Percentiles rank a stretch among this genome's conserved stretches.
phyloP scores from a whole-genome alignment of 2,113 vertebrate genomes.

The Ictidomys tridecemlineatus region DNA sequence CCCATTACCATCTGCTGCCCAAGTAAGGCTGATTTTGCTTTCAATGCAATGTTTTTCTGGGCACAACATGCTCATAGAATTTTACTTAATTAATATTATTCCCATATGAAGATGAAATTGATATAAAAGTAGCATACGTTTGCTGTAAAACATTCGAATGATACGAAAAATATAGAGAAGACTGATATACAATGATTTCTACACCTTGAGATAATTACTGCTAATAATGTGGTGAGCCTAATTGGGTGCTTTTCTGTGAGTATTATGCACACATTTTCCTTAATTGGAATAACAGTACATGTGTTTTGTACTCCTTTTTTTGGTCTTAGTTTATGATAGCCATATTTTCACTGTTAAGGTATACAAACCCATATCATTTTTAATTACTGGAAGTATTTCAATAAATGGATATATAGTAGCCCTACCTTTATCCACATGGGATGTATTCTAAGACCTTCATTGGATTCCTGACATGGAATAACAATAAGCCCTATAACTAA shows the following conservation, averaged over 20 bases:
- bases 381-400: neutral
- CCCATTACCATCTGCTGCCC: neutral
- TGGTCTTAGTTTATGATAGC: neutral
- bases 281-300: neutral
- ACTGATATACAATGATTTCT: neutral
- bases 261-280: neutral
- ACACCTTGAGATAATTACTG: neutral
- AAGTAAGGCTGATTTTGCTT: neutral
- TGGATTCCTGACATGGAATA: neutral
- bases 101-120: neutral
- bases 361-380: neutral
- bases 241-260: neutral
- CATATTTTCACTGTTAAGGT: neutral
- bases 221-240: too few relatives aligned
- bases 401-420: neutral
- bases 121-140: neutral
- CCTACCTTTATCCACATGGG: neutral
- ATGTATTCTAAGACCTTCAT: neutral
- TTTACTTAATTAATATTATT: slow-evolving; percentile 38
- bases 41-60: neutral
- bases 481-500: neutral
- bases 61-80: neutral
- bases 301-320: neutral
- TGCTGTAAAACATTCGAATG: neutral
- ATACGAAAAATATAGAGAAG: neutral